Percentiles rank a stretch among this genome's conserved stretches.
Evolutionary conservation across 92 coral and sea anemone species (phyloP).

Genomic region (Galaxea fascicularis): DNA sequence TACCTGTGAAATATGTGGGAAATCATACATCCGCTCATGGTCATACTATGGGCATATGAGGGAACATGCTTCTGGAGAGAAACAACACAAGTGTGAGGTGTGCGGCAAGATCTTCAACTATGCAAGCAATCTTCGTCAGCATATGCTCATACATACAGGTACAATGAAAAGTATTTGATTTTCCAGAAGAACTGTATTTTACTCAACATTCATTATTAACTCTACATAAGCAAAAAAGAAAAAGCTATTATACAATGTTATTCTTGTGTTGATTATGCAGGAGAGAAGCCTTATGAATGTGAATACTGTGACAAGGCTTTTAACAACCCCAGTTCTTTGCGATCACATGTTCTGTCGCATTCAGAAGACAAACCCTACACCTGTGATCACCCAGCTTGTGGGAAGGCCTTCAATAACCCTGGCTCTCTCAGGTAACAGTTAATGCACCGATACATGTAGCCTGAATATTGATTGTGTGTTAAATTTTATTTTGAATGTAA

Average conservation of each 20-base stretch:
- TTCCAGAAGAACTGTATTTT: too few species aligned
- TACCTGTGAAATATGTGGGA: slow-evolving; percentile 98
- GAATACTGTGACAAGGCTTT: slow-evolving; percentile 99
- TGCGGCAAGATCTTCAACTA: slow-evolving; percentile 98
- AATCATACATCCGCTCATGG: slow-evolving; percentile 98
- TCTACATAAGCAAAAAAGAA: too few species aligned
- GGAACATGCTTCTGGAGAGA: slow-evolving; percentile 98
- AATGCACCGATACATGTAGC: too few species aligned
- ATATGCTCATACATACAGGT: slow-evolving; percentile 99
- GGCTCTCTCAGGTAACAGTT: slow-evolving; percentile 87
- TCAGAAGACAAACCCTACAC: slow-evolving; percentile 96
- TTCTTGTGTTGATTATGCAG: slow-evolving; percentile 38
- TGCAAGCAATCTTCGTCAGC: slow-evolving; percentile 98
- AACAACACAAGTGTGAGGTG: slow-evolving; percentile 97
- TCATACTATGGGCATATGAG: slow-evolving; percentile 99
- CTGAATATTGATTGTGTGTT: too few species aligned
- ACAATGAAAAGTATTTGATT: neutral
- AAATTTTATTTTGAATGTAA: too few species aligned
- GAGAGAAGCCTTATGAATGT: slow-evolving; percentile 98
- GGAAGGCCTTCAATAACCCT: slow-evolving; percentile 97
- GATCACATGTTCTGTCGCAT: slow-evolving; percentile 96
- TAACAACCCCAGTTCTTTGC: slow-evolving; percentile 97
- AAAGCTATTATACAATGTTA: too few species aligned
- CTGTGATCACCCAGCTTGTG: slow-evolving; percentile 93
- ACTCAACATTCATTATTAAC: too few species aligned